Evolutionary conservation across 2,888 invertebrate species (phyloP).

Genomic region (Ryuthela nishihirai): DNA sequence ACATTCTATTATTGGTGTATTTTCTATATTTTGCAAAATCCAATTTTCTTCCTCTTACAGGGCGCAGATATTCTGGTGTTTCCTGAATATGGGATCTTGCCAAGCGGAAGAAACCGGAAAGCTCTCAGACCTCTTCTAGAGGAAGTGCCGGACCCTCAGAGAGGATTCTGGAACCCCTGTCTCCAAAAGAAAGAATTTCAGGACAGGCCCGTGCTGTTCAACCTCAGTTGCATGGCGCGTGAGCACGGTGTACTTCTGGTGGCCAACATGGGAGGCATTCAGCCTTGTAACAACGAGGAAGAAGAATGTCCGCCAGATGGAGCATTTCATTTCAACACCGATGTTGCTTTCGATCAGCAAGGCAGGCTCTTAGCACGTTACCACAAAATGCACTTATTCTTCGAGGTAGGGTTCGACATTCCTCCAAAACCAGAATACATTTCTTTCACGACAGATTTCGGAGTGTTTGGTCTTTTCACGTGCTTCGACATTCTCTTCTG

Average conservation of each 20-base stretch:
- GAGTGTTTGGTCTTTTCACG: conserved; percentile 71
- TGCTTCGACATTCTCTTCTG: conserved; percentile 80
- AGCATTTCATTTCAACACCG: conserved; percentile 63
- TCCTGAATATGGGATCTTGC: conserved; percentile 60
- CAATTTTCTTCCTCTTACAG: too few species aligned
- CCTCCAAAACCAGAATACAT: conserved; percentile 56
- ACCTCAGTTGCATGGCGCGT: conserved; percentile 58
- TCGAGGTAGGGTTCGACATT: conserved; percentile 54
- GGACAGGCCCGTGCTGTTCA: conserved; percentile 40
- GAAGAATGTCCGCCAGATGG: conserved; percentile 41
- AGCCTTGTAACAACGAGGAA: conserved; percentile 55
- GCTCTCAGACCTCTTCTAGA: neutral
- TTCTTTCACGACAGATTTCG: conserved; percentile 68
- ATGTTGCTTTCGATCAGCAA: conserved; percentile 68
- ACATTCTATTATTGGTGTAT: too few species aligned
- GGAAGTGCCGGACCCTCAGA: neutral
- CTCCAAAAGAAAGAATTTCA: neutral
- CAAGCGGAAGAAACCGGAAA: neutral
- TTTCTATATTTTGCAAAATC: too few species aligned
- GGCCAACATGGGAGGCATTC: conserved; percentile 64
- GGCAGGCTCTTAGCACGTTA: conserved; percentile 67
- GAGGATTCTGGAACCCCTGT: conserved; percentile 6
- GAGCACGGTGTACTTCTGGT: conserved; percentile 62
- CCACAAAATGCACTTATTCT: conserved; percentile 55
- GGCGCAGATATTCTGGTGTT: conserved; percentile 70